Evolutionary conservation across 2,797 vertebrate species (phyloP).

Genomic region (Aselliscus stoliczkanus): DNA sequence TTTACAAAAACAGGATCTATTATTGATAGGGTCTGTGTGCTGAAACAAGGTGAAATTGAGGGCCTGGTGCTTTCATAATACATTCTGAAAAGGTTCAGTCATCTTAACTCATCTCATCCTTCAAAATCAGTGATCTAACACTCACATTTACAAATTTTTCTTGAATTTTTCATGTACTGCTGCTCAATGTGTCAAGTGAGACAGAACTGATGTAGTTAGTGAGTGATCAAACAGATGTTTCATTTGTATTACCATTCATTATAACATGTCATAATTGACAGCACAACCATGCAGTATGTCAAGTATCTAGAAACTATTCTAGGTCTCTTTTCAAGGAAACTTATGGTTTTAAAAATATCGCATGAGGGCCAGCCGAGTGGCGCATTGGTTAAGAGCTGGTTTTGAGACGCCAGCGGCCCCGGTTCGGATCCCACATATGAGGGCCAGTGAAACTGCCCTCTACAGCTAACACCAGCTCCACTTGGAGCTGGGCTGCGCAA

Average conservation of each 20-base stretch:
- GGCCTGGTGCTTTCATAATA: neutral
- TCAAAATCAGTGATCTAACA: constrained; percentile 36
- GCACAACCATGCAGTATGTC: neutral
- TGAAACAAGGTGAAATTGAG: constrained; percentile 1
- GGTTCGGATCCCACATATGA: no score
- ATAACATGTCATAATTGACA: constrained; percentile 42
- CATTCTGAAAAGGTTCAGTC: neutral
- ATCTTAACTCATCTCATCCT: neutral
- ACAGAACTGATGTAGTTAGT: constrained; percentile 31
- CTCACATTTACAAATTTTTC: neutral
- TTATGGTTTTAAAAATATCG: neutral
- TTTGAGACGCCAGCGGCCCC: no score
- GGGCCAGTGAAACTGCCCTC: no score
- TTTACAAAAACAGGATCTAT: neutral
- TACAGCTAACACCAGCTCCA: no score
- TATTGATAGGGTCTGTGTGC: neutral
- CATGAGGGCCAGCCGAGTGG: no score
- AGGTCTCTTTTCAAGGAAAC: neutral
- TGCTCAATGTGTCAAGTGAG: neutral
- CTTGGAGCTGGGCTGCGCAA: no score
- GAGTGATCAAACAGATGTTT: neutral
- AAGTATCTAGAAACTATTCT: constrained; percentile 3
- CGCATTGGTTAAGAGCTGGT: no score
- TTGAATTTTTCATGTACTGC: neutral
- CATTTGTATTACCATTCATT: constrained; percentile 32